These are phyloP conservation scores for Epicauta chinensis DNA, from an alignment of 1,140 invertebrate genomes.

Conservation along the genomic window DNA sequence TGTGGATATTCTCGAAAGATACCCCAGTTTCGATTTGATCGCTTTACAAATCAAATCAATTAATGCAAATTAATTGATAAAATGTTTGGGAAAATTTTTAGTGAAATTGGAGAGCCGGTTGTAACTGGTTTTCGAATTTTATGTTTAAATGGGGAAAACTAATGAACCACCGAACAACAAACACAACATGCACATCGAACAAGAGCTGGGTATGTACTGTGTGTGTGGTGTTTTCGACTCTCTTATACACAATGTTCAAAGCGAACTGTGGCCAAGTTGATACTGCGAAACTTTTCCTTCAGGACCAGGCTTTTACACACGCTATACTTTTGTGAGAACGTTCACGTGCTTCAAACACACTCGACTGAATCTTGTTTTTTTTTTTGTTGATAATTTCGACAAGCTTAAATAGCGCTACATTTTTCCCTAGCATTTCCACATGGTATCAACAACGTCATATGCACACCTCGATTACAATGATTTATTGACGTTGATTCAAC, in stretches of 20 bases:
- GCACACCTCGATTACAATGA: too few relatives aligned
- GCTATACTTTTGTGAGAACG: constrained; percentile 3
- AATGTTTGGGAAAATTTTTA: not conserved
- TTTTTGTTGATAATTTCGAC: too few relatives aligned
- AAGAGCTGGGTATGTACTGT: constrained; percentile 22
- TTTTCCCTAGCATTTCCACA: too few relatives aligned
- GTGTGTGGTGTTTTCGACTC: too few relatives aligned
- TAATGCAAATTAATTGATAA: not conserved
- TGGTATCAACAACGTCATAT: too few relatives aligned
- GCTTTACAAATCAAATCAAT: too few relatives aligned
- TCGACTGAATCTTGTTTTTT: too few relatives aligned
- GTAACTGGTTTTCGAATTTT: constrained; percentile 16
- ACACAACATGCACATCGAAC: constrained; percentile 13
- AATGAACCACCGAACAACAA: constrained; percentile 1
- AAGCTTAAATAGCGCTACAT: too few relatives aligned
- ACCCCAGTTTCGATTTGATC: not conserved
- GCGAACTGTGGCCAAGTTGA: constrained; percentile 9
- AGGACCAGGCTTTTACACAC: constrained; percentile 21
- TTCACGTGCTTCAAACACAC: constrained; percentile 14
- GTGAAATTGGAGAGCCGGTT: constrained; percentile 16
- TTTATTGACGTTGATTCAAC: too few relatives aligned
- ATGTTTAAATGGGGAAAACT: too few relatives aligned
- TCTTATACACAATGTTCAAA: constrained; percentile 1
- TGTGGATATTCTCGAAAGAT: not conserved
- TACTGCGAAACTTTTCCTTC: constrained; percentile 21